Conservation (phyloP, 2,113 vertebrate species). For the Ammodramus savannarum region DNA sequence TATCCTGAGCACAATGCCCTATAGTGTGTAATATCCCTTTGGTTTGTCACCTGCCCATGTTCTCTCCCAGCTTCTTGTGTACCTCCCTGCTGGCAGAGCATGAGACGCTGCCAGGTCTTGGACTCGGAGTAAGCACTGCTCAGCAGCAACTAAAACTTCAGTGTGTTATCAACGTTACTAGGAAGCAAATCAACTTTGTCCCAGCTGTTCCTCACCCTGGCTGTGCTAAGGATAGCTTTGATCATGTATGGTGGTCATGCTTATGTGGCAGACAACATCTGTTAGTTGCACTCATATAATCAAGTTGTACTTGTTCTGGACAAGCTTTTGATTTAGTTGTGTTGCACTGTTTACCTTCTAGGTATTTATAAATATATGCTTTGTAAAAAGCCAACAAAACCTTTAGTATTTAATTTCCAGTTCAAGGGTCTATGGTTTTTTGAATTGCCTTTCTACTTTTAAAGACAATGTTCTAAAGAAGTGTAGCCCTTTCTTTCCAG, state of each 20-base stretch:
- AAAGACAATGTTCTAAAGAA: background rate
- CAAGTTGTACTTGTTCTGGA: background rate
- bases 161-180: background rate
- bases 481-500: background rate
- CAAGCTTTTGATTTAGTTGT: background rate
- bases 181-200: background rate
- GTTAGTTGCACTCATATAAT: background rate
- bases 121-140: background rate
- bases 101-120: background rate
- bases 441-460: background rate
- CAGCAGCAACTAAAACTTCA: background rate
- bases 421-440: background rate
- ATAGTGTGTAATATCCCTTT: background rate
- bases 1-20: background rate
- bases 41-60: background rate
- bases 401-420: background rate
- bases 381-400: background rate
- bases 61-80: no score
- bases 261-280: background rate
- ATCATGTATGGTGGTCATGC: background rate
- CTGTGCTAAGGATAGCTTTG: background rate
- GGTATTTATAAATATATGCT: background rate
- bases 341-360: background rate
- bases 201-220: background rate
- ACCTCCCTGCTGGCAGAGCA: background rate